Base-by-base conservation (phyloP, 2,888 invertebrate species). In the Deilephila elpenor region DNA sequence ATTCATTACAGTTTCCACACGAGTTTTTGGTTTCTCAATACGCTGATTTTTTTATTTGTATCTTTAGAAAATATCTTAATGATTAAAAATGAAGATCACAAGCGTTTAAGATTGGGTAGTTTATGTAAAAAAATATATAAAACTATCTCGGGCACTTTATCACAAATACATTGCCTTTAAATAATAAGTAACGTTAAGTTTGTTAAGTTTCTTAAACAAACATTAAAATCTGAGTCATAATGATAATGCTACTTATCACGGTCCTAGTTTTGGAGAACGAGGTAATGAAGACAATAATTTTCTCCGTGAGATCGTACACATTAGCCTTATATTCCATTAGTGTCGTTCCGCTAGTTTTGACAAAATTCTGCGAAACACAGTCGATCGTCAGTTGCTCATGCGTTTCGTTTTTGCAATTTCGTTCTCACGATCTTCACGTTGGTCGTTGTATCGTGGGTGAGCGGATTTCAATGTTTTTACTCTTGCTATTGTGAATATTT, bases 381-480 rank as follows among this genome's bases (percentile, higher is more conserved):
- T 29, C 44, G 25, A 51, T 72, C 61, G 61, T 72, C 72, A 20
- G 19, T 34, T 37, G 34, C 37, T 61, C 73, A 61, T 51, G 53
- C 70, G 37, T 62, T 71, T 51, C 61, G 61, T 73, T 73, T 60
- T 71, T 73, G 59, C 71, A 73, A 71, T 73, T 70, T 61, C 71
- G 56, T 73, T 73, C 73, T 71, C 73, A 73, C 73, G 73, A 73
- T 70, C 71, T 73, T 61, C 71, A 19, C 53, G 71, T 53, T 71
- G 5, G 53, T 73, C 70, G 71, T 73, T 53, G 56, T 71, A 71
- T 71, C 71, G 70, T 71, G 73, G 34, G 71, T 71, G 60, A 71
- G 29, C 62, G 34, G 73, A 37, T 71, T 73, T 61, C 8, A 67
- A 44, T 25, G 56, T 67, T 67, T 67, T 59, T 67, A 56, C n/a